These are phyloP conservation scores for Manacus vitellinus DNA, from an alignment of 2,113 vertebrate species.

Conservation along the genomic window DNA sequence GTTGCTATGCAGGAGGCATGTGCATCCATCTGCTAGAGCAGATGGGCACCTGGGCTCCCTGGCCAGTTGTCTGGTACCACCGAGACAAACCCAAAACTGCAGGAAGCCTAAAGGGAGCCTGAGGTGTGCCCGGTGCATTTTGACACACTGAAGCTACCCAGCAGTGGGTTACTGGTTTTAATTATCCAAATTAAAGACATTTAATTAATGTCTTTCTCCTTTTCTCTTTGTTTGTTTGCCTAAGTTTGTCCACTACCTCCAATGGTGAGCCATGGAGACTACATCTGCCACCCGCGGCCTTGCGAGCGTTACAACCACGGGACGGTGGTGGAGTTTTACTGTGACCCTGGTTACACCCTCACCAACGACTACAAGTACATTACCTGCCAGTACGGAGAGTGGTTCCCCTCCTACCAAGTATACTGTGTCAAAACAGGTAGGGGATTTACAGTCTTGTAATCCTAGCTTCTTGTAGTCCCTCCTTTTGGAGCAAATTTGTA, in stretches of 20 bases:
- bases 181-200: not conserved
- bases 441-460: not conserved
- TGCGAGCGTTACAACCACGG: conserved; percentile 85
- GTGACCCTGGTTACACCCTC: conserved; percentile 85
- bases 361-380: conserved; percentile 89
- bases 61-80: not conserved
- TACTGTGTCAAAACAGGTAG: conserved; percentile 84
- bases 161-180: not conserved
- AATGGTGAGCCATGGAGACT: conserved; percentile 84
- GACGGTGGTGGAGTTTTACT: conserved; percentile 88
- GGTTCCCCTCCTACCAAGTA: conserved; percentile 86
- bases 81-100: not conserved
- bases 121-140: not conserved
- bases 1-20: not conserved
- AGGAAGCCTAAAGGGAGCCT: not conserved
- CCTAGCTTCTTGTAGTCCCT: not conserved
- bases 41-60: not conserved
- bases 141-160: not conserved
- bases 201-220: not conserved
- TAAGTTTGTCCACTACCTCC: conserved; percentile 87
- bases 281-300: conserved; percentile 86
- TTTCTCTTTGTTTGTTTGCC: conserved; percentile 30
- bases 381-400: conserved; percentile 87
- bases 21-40: not conserved
- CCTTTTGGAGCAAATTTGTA: not conserved